Base-by-base conservation (phyloP, 2,113 vertebrate species). In the Polypterus bichir region DNA sequence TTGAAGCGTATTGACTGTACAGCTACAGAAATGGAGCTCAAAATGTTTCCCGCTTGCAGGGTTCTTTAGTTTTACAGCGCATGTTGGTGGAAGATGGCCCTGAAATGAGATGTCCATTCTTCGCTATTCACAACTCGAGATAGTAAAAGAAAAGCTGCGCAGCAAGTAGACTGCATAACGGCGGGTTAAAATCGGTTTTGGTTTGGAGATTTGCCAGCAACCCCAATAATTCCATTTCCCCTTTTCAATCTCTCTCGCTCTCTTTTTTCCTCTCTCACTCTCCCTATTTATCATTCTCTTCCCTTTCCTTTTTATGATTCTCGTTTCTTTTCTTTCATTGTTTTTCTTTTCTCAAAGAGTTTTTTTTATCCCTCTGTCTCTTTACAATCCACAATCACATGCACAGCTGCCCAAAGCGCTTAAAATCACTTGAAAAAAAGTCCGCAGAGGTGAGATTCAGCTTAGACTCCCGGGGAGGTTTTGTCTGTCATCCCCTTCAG, bases 401-500 rank as follows among this genome's bases (percentile, higher is more conserved):
- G 85, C 88, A 85, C 86, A 84, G 83, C 84, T 86, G 84, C 27
- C 27, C 86, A 86, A 89, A 86, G 87, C 89, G 88, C 89, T 86
- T 90, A 80, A 86, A 90, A 84, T 83, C 87, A 81, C 84, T 86
- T 81, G 83, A 86, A 79, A 82, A 81, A 85, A 84, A 87, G 88
- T 88, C 86, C 85, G 84, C 84, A 78, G 83, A 79, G 76, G 71
- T 71, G 82, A 69, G 64, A 57, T 73, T 78, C 70, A 64, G 75
- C 75, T 91, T 96, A 97, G 74, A 97, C 94, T 84, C 91, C 94
- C 53, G 94, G 89, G 73, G 93, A 91, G 71, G 93, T 90, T 86
- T 97, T 98, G 84, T 97, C 94, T 68, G 89, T 88, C 91, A 96
- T 94, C 76, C 93, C 94, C 84, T 98, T 94, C 86, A 98, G 83